Percentiles rank a stretch among this genome's conserved stretches.
Evolutionary conservation across 2,888 invertebrate genomes (phyloP).

Genomic region (Melinaea menophilus): DNA sequence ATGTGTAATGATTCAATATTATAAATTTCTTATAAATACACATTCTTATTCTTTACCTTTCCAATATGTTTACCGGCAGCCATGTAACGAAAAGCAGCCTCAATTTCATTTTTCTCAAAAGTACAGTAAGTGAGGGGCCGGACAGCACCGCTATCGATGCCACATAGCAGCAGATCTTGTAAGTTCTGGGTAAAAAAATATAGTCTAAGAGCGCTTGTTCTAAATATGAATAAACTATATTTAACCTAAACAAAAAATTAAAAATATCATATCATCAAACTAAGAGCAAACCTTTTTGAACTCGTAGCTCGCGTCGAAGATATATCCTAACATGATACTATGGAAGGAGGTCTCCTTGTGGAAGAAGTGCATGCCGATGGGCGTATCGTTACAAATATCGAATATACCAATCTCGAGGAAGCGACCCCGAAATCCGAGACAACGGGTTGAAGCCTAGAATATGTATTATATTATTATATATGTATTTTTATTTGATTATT

Average conservation of each 20-base stretch:
- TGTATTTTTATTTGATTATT: background rate
- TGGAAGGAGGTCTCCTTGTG: slow-evolving; percentile 78
- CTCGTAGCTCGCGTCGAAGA: slow-evolving; percentile 60
- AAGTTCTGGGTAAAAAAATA: slow-evolving; percentile 54
- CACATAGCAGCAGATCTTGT: slow-evolving; percentile 76
- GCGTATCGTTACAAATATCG: slow-evolving; percentile 83
- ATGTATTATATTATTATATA: background rate
- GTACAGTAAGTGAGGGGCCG: slow-evolving; percentile 80
- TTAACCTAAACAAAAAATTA: too few species aligned
- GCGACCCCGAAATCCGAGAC: slow-evolving; percentile 77
- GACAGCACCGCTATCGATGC: slow-evolving; percentile 81
- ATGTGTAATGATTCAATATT: background rate
- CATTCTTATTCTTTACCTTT: slow-evolving; percentile 60
- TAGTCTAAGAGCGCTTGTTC: too few species aligned
- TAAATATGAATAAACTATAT: too few species aligned
- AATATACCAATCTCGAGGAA: slow-evolving; percentile 90
- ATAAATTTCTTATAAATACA: background rate
- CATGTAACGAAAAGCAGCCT: slow-evolving; percentile 79
- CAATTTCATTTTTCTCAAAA: slow-evolving; percentile 78
- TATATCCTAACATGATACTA: slow-evolving; percentile 74
- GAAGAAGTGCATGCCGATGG: slow-evolving; percentile 83
- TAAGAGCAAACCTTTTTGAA: slow-evolving; percentile 56
- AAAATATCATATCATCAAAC: background rate
- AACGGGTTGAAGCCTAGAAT: slow-evolving; percentile 69
- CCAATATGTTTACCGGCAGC: slow-evolving; percentile 86